Conservation (phyloP, 37 sponge, comb jelly and placozoan species). For the Tethya wilhelma region DNA sequence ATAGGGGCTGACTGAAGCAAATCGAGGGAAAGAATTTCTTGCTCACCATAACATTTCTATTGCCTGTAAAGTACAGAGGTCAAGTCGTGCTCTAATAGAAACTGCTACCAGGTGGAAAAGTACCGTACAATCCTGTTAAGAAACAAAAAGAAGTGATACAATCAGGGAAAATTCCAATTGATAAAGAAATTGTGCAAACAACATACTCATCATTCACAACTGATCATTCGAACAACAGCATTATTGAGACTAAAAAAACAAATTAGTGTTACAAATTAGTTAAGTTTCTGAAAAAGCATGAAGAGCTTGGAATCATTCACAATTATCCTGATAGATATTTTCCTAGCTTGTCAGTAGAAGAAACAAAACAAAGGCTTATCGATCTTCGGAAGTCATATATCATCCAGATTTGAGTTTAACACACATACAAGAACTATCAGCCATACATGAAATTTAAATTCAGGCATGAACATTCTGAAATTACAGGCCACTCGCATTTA, state of each 20-base stretch:
- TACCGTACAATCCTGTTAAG: slow-evolving; percentile 8
- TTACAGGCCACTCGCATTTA: slow-evolving; percentile 5
- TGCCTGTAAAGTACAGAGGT: neutral
- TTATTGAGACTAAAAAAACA: neutral
- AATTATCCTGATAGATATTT: slow-evolving; percentile 19
- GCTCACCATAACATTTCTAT: slow-evolving; percentile 10
- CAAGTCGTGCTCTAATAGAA: neutral
- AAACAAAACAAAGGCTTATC: neutral
- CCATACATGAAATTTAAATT: slow-evolving; percentile 1
- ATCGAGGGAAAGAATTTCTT: slow-evolving; percentile 23
- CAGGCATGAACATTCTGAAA: slow-evolving; percentile 26
- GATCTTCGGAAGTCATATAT: neutral
- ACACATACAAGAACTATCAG: too few species aligned
- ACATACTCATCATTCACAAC: neutral
- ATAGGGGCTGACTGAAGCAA: slow-evolving; percentile 15
- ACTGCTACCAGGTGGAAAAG: neutral
- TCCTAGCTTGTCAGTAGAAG: slow-evolving; percentile 2
- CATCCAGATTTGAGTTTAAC: neutral
- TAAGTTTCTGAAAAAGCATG: slow-evolving; percentile 23
- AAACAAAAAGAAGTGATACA: slow-evolving; percentile 3
- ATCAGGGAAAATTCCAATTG: slow-evolving; percentile 8
- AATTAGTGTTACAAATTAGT: slow-evolving; percentile 5
- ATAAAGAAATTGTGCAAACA: slow-evolving; percentile 17
- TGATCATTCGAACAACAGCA: neutral
- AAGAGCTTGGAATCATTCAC: slow-evolving; percentile 15